These are phyloP conservation scores for Halcyon smyrnensis DNA, from an alignment of 2,797 vertebrate genomes.

Conservation along the genomic window DNA sequence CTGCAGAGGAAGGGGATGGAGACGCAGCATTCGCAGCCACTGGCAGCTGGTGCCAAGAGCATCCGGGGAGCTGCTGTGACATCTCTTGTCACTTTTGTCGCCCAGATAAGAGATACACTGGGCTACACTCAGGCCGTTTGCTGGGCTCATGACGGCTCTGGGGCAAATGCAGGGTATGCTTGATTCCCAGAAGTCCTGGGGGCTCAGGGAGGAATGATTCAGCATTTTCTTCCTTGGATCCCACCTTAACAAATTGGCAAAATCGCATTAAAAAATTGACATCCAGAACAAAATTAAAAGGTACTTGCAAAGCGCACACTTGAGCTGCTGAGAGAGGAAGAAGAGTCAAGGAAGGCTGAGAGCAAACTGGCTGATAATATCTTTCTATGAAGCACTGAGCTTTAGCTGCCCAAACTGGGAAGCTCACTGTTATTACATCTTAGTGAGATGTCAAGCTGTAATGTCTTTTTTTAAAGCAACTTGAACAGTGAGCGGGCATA, in stretches of 20 bases:
- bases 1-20: neutral
- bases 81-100: neutral
- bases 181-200: neutral
- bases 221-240: neutral
- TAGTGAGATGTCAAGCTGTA: neutral
- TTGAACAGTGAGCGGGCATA: neutral
- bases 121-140: neutral
- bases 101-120: fast-evolving
- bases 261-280: neutral
- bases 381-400: neutral
- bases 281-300: neutral
- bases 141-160: neutral
- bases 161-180: too few relatives aligned
- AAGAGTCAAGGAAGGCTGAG: neutral
- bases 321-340: neutral
- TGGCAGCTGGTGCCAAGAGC: neutral
- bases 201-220: neutral
- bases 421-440: neutral
- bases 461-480: neutral
- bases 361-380: neutral
- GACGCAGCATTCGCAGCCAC: neutral
- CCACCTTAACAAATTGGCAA: neutral
- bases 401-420: neutral
- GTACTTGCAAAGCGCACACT: neutral
- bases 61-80: neutral